Base-by-base conservation (phyloP, 2,797 vertebrate species). In the Gymnocypris eckloni region DNA sequence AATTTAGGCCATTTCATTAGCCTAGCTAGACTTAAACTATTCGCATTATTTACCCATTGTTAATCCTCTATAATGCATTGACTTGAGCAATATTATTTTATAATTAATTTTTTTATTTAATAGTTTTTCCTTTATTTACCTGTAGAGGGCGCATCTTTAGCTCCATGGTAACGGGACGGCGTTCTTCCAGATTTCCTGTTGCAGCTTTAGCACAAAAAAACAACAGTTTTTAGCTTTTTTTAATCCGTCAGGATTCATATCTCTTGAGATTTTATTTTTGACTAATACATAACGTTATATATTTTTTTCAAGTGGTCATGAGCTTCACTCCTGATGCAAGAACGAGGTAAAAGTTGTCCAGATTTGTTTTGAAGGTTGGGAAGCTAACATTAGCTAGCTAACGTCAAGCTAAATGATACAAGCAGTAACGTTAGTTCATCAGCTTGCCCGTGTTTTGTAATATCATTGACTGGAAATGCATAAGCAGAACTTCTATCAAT, bases 301-400 rank as follows among this genome's bases (percentile, higher is more conserved):
- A 39, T 37, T 64, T 13, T 2, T 18, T 79, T 41, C 54, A 2
- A 3, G n/a, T 22, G 37, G 87, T 82, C 18, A 96, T 96, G 95
- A 95, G 90, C 85, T 93, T 93, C 1, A 95, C 94, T 0, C 94
- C 93, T 0, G 95, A 96, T 83, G 94, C 94, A 0, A 93, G 95
- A 91, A 91, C 91, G n/a, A 94, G 95, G 95, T 96, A 86, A 89
- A 89, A 70, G n/a, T 50, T 5, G 25, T 4, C 1, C 2, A 81
- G 0, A 11, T 25, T 4, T 12, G 3, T 18, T 64, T 16, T 22
- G 12, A 37, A 48, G 20, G 16, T 43, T 43, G 33, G 33, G 70
- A 79, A 61, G 61, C 48, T 83, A 50, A 22, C 25, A 33, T 33
- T 33, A 83, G 66, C 82, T 2, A 33, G 69, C 48, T 77, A 61